phyloP scores from a whole-genome alignment of 1,140 invertebrate genomes.

The Panulirus ornatus region DNA sequence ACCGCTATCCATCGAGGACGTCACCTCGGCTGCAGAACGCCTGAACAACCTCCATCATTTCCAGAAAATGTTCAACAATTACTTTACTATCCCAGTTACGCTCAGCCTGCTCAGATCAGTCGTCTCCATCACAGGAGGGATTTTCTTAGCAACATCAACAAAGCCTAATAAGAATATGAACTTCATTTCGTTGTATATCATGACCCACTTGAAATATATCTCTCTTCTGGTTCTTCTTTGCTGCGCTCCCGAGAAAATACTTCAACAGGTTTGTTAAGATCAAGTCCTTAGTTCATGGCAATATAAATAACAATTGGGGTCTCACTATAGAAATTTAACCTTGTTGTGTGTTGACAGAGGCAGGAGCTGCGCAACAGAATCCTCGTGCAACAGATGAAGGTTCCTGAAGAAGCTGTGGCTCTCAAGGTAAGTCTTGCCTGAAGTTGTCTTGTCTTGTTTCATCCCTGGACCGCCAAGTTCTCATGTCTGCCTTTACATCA shows the following conservation, averaged over 20 bases:
- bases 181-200: neutral
- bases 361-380: neutral
- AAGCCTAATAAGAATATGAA: neutral
- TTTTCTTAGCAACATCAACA: neutral
- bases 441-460: neutral
- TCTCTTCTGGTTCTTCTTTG: neutral
- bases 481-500: no score
- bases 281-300: neutral
- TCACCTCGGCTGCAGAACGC: neutral
- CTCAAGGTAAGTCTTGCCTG: neutral
- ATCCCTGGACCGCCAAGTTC: no score
- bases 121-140: neutral
- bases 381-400: neutral
- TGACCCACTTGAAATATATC: neutral
- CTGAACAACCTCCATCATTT: neutral
- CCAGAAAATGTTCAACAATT: neutral
- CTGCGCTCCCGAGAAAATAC: neutral
- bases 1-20: no score
- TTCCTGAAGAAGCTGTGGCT: neutral
- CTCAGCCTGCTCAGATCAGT: neutral
- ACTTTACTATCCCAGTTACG: neutral
- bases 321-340: no score
- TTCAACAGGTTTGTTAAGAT: neutral
- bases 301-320: no score
- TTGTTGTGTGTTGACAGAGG: neutral